Conservation (phyloP, 2,888 invertebrate genomes). For the Aspidapion aeneum region DNA sequence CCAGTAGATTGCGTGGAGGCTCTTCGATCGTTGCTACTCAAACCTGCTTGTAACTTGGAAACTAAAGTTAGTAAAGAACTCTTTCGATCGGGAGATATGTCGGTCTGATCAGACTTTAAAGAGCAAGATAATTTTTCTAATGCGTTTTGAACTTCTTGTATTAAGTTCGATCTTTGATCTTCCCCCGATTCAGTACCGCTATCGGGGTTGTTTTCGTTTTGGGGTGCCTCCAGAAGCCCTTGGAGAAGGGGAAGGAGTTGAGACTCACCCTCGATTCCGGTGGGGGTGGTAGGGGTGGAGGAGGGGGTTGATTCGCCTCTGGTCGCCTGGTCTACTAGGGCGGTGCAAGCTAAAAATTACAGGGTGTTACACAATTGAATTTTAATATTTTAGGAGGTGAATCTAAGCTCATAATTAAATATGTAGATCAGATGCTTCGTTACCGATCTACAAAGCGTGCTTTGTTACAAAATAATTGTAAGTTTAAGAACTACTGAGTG, state of each 20-base stretch:
- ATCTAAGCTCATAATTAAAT: too few relatives aligned
- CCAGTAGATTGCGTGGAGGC: conserved; percentile 38
- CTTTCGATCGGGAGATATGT: conserved; percentile 64
- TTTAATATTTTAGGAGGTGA: conserved; percentile 5
- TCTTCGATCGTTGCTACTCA: conserved; percentile 27
- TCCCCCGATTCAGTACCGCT: conserved; percentile 69
- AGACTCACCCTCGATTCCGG: conserved; percentile 68
- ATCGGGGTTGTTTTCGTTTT: conserved; percentile 51
- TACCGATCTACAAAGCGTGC: too few relatives aligned
- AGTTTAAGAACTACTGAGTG: too few relatives aligned
- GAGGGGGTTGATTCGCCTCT: conserved; percentile 38
- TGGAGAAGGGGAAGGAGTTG: conserved; percentile 66
- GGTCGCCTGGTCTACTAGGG: conserved; percentile 51
- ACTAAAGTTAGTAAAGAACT: conserved; percentile 72
- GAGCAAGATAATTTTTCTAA: conserved; percentile 44
- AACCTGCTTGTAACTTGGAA: conserved; percentile 61
- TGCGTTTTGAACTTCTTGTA: conserved; percentile 51
- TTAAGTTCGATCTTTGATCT: conserved; percentile 58
- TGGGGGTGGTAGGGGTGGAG: conserved; percentile 30
- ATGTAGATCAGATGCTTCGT: too few relatives aligned
- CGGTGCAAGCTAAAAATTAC: conserved; percentile 52
- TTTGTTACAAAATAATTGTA: too few relatives aligned
- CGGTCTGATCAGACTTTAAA: conserved; percentile 46
- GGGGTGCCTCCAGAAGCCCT: conserved; percentile 56
- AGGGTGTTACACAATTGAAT: too few relatives aligned